Base-by-base conservation (phyloP, 1,140 invertebrate species). In the Condylostylus longicornis region DNA sequence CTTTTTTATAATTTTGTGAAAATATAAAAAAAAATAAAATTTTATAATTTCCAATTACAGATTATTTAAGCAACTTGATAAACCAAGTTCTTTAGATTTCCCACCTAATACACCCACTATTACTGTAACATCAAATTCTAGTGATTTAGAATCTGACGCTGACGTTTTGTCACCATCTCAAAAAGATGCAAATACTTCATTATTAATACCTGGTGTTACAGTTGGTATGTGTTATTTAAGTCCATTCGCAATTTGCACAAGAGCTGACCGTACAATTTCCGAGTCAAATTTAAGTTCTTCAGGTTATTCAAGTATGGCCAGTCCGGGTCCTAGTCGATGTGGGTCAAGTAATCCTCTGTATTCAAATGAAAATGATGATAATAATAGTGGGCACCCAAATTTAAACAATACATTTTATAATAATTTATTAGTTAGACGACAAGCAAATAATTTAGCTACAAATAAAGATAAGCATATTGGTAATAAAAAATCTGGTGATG, bases 261-360 rank as follows among this genome's bases (percentile, higher is more conserved):
- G 73, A 43, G 68, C 72, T 9, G 77, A 79, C 46, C 64, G 79
- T 46, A 74, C 75, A 12, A 75, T 77, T 12, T 83, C 79, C 1
- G 79, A 83, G 58, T 81, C 78, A 0, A 84, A 84, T 58, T 58
- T 84, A 15, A 81, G 77, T 40, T 82, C 79, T 8, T 82, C 78
- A 1, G 81, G 81, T n/a, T 84, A 84, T 49, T 79, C 76, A 41
- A 82, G 79, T 4, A 81, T 82, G 73, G 78, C 79, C 2, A 79
- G 75, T 59, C 79, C 79, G 1, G 79, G 77, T 2, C 76, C 78
- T 2, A 81, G 77, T 1, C 62, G 79, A 31, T 82, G 79, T 53
- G 77, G 77, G 8, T 82, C 78, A 0, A 81, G 73, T 44, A 82
- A 80, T 57, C 79, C 79, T 2, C 50, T 84, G 2, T 80, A 74